phyloP scores from a whole-genome alignment of 2,797 vertebrate genomes.

The Morelia viridis region DNA sequence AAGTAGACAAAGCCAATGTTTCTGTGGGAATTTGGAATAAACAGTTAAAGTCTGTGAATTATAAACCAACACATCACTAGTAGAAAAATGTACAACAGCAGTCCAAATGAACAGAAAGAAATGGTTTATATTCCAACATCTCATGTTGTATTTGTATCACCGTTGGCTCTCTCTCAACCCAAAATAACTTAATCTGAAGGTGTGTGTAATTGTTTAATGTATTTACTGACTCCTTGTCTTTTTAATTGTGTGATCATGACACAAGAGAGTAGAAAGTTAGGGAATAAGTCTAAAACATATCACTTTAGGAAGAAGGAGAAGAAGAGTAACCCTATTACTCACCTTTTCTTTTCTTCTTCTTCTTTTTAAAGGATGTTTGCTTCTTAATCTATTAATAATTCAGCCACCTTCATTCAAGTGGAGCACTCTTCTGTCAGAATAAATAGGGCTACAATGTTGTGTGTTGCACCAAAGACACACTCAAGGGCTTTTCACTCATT shows the following conservation, averaged over 20 bases:
- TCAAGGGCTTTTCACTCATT: too few species aligned
- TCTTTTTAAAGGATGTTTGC: not conserved
- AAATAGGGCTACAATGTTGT: not conserved
- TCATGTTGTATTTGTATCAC: conserved; percentile 26
- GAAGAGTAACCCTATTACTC: not conserved
- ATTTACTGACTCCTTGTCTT: conserved; percentile 6
- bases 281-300: conserved; percentile 24
- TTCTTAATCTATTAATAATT: not conserved
- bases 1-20: conserved; percentile 2
- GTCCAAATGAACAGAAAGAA: not conserved
- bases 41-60: conserved; percentile 38
- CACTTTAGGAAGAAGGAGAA: not conserved
- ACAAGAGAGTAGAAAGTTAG: conserved; percentile 26
- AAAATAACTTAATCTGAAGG: not conserved
- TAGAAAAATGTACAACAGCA: not conserved
- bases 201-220: not conserved
- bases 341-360: not conserved
- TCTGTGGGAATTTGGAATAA: conserved; percentile 33
- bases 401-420: not conserved
- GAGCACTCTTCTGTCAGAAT: not conserved
- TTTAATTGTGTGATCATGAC: not conserved
- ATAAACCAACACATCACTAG: not conserved
- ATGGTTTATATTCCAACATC: conserved; percentile 11
- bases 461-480: too few species aligned
- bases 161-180: conserved; percentile 20